Conservation (phyloP, 1,140 invertebrate genomes). For the Nephotettix cincticeps region DNA sequence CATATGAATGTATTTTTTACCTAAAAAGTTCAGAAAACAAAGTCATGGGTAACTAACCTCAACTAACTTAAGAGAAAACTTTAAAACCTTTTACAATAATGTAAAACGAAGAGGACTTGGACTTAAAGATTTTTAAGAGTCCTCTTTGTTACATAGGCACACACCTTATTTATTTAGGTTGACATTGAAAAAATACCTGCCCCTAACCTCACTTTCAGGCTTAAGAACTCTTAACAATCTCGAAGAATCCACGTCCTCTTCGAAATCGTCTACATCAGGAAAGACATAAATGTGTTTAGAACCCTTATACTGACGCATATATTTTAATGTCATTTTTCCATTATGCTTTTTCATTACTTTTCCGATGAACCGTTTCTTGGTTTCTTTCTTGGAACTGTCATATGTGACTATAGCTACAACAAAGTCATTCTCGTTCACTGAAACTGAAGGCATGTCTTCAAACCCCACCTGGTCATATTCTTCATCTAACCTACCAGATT, state of each 20-base stretch:
- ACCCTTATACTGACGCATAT: slow-evolving; percentile 16
- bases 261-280: slow-evolving; percentile 17
- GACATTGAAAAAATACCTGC: slow-evolving; percentile 5
- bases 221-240: slow-evolving; percentile 14
- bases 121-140: not conserved
- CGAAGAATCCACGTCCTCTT: not conserved
- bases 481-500: not conserved
- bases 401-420: slow-evolving; percentile 23
- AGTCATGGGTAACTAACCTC: not conserved
- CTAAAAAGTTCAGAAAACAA: not conserved
- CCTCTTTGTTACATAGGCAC: not conserved
- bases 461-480: not conserved
- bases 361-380: slow-evolving; percentile 15
- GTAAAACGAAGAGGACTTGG: not conserved
- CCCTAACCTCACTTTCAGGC: slow-evolving; percentile 21
- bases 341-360: slow-evolving; percentile 21
- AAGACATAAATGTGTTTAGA: slow-evolving; percentile 12
- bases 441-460: not conserved
- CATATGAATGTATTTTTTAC: slow-evolving; percentile 20
- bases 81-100: not conserved
- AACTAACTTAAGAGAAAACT: not conserved
- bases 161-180: not conserved
- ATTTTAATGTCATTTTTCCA: slow-evolving; percentile 1
- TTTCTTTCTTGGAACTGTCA: slow-evolving; percentile 10
- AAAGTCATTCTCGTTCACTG: slow-evolving; percentile 24